phyloP scores from a whole-genome alignment of 2,797 vertebrate species.

The Chloroceryle inda region DNA sequence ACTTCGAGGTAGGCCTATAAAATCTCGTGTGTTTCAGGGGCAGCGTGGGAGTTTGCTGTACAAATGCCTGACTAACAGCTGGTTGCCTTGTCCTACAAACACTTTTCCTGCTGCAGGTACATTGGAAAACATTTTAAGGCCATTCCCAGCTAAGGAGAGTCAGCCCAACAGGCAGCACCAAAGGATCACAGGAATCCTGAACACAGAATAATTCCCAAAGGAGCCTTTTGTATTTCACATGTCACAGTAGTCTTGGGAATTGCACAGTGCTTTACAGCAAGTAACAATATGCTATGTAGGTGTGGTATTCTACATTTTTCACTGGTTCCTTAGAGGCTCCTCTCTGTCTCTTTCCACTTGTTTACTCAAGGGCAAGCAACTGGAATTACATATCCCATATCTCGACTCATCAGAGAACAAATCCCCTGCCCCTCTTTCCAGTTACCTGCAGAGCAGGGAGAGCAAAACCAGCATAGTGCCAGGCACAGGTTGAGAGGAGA shows the following conservation, averaged over 20 bases:
- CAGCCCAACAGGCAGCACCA: not conserved
- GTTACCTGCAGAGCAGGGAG: conserved; percentile 39
- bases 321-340: not conserved
- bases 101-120: not conserved
- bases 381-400: conserved; percentile 50
- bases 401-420: not conserved
- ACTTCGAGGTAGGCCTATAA: conserved; percentile 40
- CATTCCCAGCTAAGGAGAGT: not conserved
- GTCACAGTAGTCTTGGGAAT: not conserved
- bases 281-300: not conserved
- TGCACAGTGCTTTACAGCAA: not conserved
- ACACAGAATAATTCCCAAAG: not conserved
- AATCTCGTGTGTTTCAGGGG: conserved; percentile 9
- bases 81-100: conserved; percentile 39
- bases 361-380: conserved; percentile 59
- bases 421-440: conserved; percentile 14
- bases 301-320: not conserved
- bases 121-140: not conserved
- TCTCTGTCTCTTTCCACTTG: not conserved
- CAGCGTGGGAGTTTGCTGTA: fast-evolving
- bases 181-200: not conserved
- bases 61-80: conserved; percentile 26
- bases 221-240: not conserved
- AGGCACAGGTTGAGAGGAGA: not conserved
- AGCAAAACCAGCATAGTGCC: conserved; percentile 21